Evolutionary conservation across 92 coral and sea anemone species (phyloP), one percentile per base, ranked within the genome.

Genomic region (Pocillopora meandrina): DNA sequence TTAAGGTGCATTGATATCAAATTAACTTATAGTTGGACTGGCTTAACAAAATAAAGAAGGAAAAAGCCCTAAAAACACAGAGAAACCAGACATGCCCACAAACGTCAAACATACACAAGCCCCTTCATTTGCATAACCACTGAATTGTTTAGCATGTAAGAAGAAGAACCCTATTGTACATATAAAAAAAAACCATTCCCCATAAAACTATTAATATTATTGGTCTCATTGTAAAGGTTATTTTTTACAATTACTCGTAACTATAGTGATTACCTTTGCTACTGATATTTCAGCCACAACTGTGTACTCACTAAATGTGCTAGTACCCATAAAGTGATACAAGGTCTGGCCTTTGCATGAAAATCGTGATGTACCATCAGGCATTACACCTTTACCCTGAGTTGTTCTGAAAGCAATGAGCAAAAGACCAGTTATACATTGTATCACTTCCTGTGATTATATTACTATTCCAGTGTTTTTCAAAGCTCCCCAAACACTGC

Each of bases 281-380:
- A 93, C 85, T 2, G 99, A 87, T 11, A 96, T 86, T 57, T 92
- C 98, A 10, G 98, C 90, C 33, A 94, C 84, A 9, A 96, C 99
- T 14, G 95, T 94, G 92, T 94, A 96, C 79, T 96, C 98, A 80
- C 96, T 92, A 77, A 96, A 96, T 2, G 99, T 94, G 71, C 99
- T 96, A 5, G 99, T 96, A 11, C 99, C 99, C 99, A 96, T 96
- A 79, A 96, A 96, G 77, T 96, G 99, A 70, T 86, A 96, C 57
- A 96, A 65, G 3, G 79, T 88, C 61, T 96, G 79, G 9, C 98
- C 99, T 65, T 96, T 92, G 81, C 99, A 96, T 0, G 95, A 81
- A 60, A 96, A 96, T 16, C 99, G 84, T 23, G 99, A 84, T 0
- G 99, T 96, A 10, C 98, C 98, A 71, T 96, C 99, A 16, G 99